These are phyloP conservation scores for Timandra comae DNA, from an alignment of 2,888 invertebrate genomes.

Conservation along the genomic window DNA sequence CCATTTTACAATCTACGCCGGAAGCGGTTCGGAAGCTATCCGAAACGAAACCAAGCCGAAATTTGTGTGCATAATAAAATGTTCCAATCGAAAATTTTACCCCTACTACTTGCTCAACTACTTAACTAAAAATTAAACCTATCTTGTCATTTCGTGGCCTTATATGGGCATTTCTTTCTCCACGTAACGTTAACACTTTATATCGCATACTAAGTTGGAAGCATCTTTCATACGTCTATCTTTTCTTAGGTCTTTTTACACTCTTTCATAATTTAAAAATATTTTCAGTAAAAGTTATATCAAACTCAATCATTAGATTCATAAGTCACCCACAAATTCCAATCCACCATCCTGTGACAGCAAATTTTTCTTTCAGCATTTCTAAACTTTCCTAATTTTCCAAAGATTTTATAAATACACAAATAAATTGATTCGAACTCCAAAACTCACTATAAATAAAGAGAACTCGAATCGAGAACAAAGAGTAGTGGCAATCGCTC, in stretches of 20 bases:
- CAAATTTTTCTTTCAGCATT: slow-evolving; percentile 2
- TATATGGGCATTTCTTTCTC: too few species aligned
- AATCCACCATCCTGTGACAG: too few species aligned
- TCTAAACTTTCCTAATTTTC: neutral
- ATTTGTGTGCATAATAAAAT: slow-evolving; percentile 57
- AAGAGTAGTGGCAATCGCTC: slow-evolving; percentile 20
- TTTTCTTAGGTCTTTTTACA: too few species aligned
- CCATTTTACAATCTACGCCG: slow-evolving; percentile 60
- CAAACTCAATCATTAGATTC: too few species aligned
- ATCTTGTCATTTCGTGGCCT: too few species aligned
- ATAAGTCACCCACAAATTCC: too few species aligned
- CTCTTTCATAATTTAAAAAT: too few species aligned
- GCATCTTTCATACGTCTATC: too few species aligned
- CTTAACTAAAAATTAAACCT: too few species aligned
- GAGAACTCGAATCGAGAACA: slow-evolving; percentile 11
- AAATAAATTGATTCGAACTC: slow-evolving; percentile 9
- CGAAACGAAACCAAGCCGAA: slow-evolving; percentile 44
- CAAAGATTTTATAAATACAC: slow-evolving; percentile 1
- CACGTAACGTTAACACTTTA: too few species aligned
- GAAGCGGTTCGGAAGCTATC: slow-evolving; percentile 63
- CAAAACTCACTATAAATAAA: neutral
- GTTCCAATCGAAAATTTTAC: slow-evolving; percentile 33
- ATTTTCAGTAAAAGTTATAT: too few species aligned
- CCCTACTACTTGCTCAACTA: slow-evolving; percentile 34
- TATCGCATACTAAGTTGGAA: too few species aligned